Conservation (phyloP, 2,888 invertebrate genomes). For the Panzeria rudis region DNA sequence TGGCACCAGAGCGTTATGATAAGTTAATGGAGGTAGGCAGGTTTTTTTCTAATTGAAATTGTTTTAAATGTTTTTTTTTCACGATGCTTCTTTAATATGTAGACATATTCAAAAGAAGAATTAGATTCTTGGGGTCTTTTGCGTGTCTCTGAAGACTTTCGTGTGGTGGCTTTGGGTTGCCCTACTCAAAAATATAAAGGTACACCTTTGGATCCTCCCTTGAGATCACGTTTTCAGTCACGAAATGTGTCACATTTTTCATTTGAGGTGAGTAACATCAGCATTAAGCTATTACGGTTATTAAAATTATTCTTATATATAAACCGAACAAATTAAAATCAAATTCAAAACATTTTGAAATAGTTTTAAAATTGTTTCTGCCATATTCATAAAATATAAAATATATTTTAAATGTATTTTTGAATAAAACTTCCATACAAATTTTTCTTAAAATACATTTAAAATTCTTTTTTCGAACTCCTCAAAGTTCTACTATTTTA, state of each 20-base stretch:
- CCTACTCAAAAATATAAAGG: conserved; percentile 95
- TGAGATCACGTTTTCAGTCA: conserved; percentile 97
- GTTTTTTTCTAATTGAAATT: not conserved
- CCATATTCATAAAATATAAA: not conserved
- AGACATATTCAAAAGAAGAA: conserved; percentile 92
- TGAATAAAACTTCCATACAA: too few relatives aligned
- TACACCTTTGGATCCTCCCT: conserved; percentile 97
- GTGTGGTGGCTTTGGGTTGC: conserved; percentile 95
- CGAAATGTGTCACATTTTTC: conserved; percentile 88
- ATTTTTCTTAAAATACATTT: too few relatives aligned
- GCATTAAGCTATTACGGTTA: not conserved
- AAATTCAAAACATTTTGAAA: too few relatives aligned
- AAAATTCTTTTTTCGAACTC: too few relatives aligned
- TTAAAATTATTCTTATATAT: not conserved
- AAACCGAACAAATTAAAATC: too few relatives aligned
- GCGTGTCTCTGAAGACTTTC: conserved; percentile 95
- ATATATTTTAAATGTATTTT: too few relatives aligned
- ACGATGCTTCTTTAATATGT: not conserved
- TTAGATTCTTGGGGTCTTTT: conserved; percentile 94
- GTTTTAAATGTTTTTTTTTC: not conserved
- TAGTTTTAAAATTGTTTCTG: too few relatives aligned
- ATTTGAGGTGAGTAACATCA: conserved; percentile 75
- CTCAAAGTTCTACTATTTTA: too few relatives aligned
- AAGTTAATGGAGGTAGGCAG: conserved; percentile 90
- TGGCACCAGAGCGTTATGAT: conserved; percentile 95